Percentiles rank a stretch among this genome's conserved stretches.
Conservation (phyloP, 2,888 invertebrate genomes). For the Drosophila meridiana region DNA sequence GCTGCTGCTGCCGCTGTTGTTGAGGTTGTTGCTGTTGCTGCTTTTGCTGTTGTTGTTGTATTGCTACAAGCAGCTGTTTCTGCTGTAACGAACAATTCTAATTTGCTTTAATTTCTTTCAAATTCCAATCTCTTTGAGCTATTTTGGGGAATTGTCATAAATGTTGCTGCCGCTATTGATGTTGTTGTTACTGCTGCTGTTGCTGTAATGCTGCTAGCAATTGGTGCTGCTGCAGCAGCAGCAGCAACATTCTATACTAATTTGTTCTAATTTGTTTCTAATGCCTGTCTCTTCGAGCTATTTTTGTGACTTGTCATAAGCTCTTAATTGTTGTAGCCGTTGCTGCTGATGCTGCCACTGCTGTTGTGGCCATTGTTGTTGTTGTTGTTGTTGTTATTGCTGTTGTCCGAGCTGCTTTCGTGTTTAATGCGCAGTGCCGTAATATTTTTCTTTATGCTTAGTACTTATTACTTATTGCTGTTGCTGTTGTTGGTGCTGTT, state of each 20-base stretch:
- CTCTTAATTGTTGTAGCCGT: slow-evolving; percentile 19
- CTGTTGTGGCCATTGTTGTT: slow-evolving; percentile 11
- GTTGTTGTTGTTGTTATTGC: slow-evolving; percentile 10
- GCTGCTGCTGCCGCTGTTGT: neutral
- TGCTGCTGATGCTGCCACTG: slow-evolving; percentile 4
- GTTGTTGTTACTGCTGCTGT: neutral
- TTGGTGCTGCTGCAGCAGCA: slow-evolving; percentile 17
- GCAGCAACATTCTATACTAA: slow-evolving; percentile 38
- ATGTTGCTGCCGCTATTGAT: slow-evolving; percentile 11
- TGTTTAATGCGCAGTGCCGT: slow-evolving; percentile 72
- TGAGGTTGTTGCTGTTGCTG: neutral
- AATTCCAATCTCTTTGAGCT: slow-evolving; percentile 22
- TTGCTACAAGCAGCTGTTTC: slow-evolving; percentile 2
- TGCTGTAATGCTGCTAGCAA: slow-evolving; percentile 4
- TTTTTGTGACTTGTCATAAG: slow-evolving; percentile 60
- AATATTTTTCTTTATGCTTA: slow-evolving; percentile 68
- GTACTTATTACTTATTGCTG: slow-evolving; percentile 51
- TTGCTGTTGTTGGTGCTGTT: slow-evolving; percentile 30
- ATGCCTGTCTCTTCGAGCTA: slow-evolving; percentile 30
- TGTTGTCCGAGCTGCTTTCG: slow-evolving; percentile 40
- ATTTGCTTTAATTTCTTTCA: slow-evolving; percentile 51
- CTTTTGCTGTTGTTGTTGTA: neutral
- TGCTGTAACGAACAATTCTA: slow-evolving; percentile 1
- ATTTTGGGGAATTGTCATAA: slow-evolving; percentile 55
- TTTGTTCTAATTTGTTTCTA: slow-evolving; percentile 62